These are phyloP conservation scores for Pristis pectinata DNA, from an alignment of 2,797 vertebrate genomes.

Conservation along the genomic window DNA sequence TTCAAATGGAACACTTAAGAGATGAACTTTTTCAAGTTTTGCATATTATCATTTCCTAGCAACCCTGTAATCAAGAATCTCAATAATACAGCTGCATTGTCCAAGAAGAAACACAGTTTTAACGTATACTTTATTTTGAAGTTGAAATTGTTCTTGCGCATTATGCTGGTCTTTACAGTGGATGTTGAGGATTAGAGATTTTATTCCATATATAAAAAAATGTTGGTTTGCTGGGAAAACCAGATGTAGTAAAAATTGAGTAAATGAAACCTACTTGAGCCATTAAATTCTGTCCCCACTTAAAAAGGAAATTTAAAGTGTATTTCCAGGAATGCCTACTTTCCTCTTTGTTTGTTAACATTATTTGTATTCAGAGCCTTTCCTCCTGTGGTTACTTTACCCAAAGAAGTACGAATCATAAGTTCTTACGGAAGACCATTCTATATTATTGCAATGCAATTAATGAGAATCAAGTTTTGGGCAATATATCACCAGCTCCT, in stretches of 20 bases:
- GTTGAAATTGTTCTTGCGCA: neutral
- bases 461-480: neutral
- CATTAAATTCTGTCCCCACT: too few relatives aligned
- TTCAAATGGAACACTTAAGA: neutral
- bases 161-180: neutral
- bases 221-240: neutral
- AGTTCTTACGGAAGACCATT: neutral
- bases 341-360: neutral
- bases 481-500: neutral
- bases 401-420: neutral
- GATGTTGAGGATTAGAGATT: neutral
- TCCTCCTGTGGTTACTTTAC: neutral
- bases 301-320: neutral
- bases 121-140: neutral
- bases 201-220: neutral
- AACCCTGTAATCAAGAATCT: neutral
- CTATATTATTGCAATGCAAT: neutral
- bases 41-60: neutral
- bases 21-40: neutral
- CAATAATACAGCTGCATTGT: neutral
- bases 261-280: neutral
- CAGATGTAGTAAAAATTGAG: neutral
- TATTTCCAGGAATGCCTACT: neutral
- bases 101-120: neutral
- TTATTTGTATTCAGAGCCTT: neutral